Conservation (phyloP, 2,113 vertebrate species). For the Pholis gunnellus region DNA sequence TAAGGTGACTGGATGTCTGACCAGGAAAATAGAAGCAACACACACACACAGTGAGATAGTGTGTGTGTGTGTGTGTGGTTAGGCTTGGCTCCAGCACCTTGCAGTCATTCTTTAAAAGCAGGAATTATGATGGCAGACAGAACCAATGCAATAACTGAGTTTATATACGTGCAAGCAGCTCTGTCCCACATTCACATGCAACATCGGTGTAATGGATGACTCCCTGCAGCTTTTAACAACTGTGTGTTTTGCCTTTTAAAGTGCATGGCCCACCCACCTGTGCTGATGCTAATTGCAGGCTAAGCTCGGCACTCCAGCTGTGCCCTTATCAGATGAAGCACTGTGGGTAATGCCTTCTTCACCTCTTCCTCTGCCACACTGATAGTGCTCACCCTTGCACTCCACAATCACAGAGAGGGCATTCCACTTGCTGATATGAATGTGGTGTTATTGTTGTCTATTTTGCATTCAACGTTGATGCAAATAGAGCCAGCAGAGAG, state of each 20-base stretch:
- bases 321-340: conserved; percentile 50
- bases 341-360: conserved; percentile 29
- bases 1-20: conserved; percentile 61
- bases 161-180: conserved; percentile 21
- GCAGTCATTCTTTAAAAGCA: conserved; percentile 42
- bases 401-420: conserved; percentile 38
- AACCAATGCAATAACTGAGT: conserved; percentile 32
- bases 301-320: conserved; percentile 24
- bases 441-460: conserved; percentile 68
- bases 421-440: conserved; percentile 64
- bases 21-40: conserved; percentile 26
- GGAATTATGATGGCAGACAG: conserved; percentile 38
- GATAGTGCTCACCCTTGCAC: not conserved
- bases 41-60: not conserved
- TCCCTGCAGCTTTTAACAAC: conserved; percentile 19
- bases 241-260: conserved; percentile 15
- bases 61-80: conserved; percentile 17
- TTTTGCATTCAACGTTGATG: conserved; percentile 54
- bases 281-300: conserved; percentile 38
- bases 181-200: not conserved
- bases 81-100: conserved; percentile 4
- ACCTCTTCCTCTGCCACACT: conserved; percentile 19
- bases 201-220: conserved; percentile 15
- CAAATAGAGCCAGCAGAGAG: conserved; percentile 42
- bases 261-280: conserved; percentile 31